These are phyloP conservation scores for Pangasius krempfi DNA, from an alignment of 2,797 vertebrate species.

Conservation along the genomic window DNA sequence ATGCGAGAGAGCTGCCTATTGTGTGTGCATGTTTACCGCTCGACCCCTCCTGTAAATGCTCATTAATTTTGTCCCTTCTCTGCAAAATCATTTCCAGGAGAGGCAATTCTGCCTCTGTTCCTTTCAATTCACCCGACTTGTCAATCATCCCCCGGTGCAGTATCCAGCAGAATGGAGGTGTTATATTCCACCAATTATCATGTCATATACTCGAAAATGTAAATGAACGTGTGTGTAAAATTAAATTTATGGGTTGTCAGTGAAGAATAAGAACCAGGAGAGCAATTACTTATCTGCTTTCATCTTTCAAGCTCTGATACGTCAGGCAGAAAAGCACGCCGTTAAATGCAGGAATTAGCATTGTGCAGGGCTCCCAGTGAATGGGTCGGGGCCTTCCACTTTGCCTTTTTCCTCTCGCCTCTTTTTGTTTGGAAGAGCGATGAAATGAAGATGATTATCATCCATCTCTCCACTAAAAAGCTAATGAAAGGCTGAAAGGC, in stretches of 20 bases:
- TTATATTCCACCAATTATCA: conserved; percentile 99
- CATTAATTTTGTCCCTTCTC: conserved; percentile 97
- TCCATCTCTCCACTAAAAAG: conserved; percentile 88
- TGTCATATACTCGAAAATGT: conserved; percentile 99
- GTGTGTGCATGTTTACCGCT: conserved; percentile 92
- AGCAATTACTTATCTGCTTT: conserved; percentile 99
- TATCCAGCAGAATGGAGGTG: conserved; percentile 99
- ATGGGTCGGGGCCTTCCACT: conserved; percentile 93
- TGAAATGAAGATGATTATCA: conserved; percentile 96
- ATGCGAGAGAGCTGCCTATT: conserved; percentile 76
- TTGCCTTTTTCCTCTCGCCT: conserved; percentile 71
- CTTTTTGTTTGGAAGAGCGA: conserved; percentile 83
- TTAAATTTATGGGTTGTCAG: conserved; percentile 99
- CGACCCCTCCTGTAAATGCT: conserved; percentile 92
- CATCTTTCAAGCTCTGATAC: conserved; percentile 99
- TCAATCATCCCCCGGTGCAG: conserved; percentile 94
- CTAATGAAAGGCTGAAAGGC: conserved; percentile 87
- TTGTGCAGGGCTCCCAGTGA: conserved; percentile 95
- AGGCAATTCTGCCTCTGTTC: conserved; percentile 98
- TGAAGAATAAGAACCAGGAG: conserved; percentile 99
- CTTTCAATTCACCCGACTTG: conserved; percentile 99
- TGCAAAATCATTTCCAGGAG: conserved; percentile 93
- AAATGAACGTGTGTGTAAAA: conserved; percentile 99
- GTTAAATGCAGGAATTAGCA: conserved; percentile 99
- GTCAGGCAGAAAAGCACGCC: conserved; percentile 99